These are phyloP conservation scores for Kuschelorhynchus macadamiae DNA, from an alignment of 2,888 invertebrate genomes.

Conservation along the genomic window DNA sequence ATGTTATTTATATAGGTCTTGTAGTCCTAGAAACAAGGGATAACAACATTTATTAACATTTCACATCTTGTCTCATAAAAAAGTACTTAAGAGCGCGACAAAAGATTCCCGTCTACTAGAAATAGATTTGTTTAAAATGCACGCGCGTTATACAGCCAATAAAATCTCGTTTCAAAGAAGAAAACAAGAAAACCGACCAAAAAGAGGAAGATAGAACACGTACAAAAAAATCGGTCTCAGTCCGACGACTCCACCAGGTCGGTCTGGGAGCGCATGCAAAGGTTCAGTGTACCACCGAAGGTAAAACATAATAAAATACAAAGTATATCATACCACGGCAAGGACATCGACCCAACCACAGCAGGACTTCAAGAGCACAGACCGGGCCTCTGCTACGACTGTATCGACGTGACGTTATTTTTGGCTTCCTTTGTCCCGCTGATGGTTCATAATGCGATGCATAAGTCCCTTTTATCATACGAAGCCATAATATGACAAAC, in stretches of 20 bases:
- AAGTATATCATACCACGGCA: constrained; percentile 51
- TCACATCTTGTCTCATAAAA: constrained; percentile 23
- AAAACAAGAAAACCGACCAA: constrained; percentile 20
- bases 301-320: constrained; percentile 51
- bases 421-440: constrained; percentile 46
- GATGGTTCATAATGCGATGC: constrained; percentile 31
- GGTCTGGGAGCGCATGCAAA: constrained; percentile 48
- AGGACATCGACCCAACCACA: constrained; percentile 51
- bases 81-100: constrained; percentile 25
- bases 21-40: background rate
- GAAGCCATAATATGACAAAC: constrained; percentile 26
- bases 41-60: constrained; percentile 7
- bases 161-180: constrained; percentile 29
- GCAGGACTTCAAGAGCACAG: constrained; percentile 43
- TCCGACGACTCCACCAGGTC: constrained; percentile 42
- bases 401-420: constrained; percentile 41
- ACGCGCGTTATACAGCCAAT: constrained; percentile 32
- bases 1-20: no score
- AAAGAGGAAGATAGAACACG: constrained; percentile 33
- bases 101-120: constrained; percentile 32
- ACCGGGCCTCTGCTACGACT: constrained; percentile 29
- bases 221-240: constrained; percentile 41
- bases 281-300: constrained; percentile 51
- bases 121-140: constrained; percentile 30
- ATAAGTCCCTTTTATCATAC: constrained; percentile 34